These are phyloP conservation scores for Calypte anna DNA, from an alignment of 2,113 vertebrate genomes.

Conservation along the genomic window DNA sequence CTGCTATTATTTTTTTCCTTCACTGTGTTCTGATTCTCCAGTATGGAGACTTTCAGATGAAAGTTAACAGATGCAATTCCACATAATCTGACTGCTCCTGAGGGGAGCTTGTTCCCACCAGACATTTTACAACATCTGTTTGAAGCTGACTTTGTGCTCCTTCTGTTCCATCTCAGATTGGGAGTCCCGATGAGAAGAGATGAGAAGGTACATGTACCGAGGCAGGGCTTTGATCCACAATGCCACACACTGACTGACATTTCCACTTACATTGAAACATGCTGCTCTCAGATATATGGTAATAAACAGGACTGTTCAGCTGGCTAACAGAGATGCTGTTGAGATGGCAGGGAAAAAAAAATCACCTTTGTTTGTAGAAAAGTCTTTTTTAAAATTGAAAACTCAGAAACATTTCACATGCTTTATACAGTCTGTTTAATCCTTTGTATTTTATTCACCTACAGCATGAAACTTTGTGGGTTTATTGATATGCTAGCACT, in stretches of 20 bases:
- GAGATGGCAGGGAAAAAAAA: not conserved
- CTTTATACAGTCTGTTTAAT: not conserved
- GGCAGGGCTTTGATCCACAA: slow-evolving; percentile 31
- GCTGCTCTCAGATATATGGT: slow-evolving; percentile 37
- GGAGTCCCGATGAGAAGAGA: slow-evolving; percentile 48
- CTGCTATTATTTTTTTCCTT: not conserved
- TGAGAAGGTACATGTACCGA: slow-evolving; percentile 53
- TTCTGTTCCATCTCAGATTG: slow-evolving; percentile 68
- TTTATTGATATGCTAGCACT: not conserved
- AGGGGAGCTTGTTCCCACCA: slow-evolving; percentile 62
- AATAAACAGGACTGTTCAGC: slow-evolving; percentile 56
- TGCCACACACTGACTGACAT: slow-evolving; percentile 69
- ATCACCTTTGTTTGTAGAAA: not conserved
- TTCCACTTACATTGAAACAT: slow-evolving; percentile 60
- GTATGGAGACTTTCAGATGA: slow-evolving; percentile 35
- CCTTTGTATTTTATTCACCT: not conserved
- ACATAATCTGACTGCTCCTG: slow-evolving; percentile 40
- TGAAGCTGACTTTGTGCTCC: slow-evolving; percentile 51
- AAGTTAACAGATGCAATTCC: slow-evolving; percentile 62
- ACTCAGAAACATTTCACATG: not conserved
- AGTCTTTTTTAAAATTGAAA: not conserved
- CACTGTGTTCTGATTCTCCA: slow-evolving; percentile 3
- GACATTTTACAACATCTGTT: slow-evolving; percentile 66
- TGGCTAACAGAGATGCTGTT: slow-evolving; percentile 26
- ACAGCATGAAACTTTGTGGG: not conserved